A percentile compares a stretch with the other conserved stretches of the same genome.
These are phyloP conservation scores for Orthosia cruda DNA, from an alignment of 2,888 invertebrate genomes.

Conservation along the genomic window DNA sequence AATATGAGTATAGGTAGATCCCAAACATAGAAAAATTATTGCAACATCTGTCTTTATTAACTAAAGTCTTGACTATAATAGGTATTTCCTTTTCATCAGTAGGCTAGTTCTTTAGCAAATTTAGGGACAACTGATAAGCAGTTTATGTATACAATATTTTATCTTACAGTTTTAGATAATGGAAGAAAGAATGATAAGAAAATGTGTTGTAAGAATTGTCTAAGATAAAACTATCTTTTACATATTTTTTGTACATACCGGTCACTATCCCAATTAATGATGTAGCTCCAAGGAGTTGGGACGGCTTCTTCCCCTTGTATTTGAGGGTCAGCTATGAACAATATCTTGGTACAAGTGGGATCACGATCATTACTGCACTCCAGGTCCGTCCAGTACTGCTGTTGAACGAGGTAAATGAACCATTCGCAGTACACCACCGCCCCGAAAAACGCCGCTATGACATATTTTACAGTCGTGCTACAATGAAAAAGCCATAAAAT, in stretches of 20 bases:
- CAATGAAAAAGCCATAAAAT: constrained; percentile 56
- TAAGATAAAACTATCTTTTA: not conserved
- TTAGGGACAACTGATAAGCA: constrained; percentile 33
- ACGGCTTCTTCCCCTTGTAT: constrained; percentile 96
- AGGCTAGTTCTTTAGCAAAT: not conserved
- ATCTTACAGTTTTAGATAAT: constrained; percentile 33
- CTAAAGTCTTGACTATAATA: too few species aligned
- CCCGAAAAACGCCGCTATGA: constrained; percentile 76
- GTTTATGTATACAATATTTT: constrained; percentile 4
- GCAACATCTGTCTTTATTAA: too few species aligned
- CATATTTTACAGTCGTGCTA: constrained; percentile 83
- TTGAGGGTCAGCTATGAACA: constrained; percentile 98
- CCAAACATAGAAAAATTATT: too few species aligned
- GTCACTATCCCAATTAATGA: constrained; percentile 97
- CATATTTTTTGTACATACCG: constrained; percentile 90
- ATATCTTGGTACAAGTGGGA: constrained; percentile 92
- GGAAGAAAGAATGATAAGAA: constrained; percentile 13
- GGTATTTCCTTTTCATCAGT: not conserved
- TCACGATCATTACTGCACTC: constrained; percentile 88
- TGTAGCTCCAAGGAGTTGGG: constrained; percentile 92
- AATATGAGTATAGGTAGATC: too few species aligned
- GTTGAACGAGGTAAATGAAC: constrained; percentile 88
- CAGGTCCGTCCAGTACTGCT: constrained; percentile 85
- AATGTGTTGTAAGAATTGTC: not conserved
- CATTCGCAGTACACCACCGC: constrained; percentile 91